Evolutionary conservation across 2,888 invertebrate genomes (phyloP).

Genomic region (Aphidoletes aphidimyza): DNA sequence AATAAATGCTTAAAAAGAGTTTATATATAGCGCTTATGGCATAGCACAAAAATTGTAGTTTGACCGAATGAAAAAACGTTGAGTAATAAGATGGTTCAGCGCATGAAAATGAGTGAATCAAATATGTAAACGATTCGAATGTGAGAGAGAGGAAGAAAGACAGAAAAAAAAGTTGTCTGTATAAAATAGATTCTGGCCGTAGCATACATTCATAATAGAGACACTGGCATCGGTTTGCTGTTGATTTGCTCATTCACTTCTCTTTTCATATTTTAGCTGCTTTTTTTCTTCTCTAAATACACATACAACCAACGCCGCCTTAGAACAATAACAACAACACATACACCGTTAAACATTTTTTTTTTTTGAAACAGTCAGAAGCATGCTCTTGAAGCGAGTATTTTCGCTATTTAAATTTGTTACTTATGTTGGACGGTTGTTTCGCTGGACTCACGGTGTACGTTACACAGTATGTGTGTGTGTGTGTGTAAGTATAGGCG

Average conservation of each 20-base stretch:
- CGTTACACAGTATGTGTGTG: background rate
- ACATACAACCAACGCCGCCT: background rate
- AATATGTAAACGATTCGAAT: too few relatives aligned
- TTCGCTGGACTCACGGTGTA: background rate
- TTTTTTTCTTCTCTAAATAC: constrained; percentile 10
- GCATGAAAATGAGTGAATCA: background rate
- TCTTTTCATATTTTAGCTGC: too few relatives aligned
- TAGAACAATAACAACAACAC: constrained; percentile 33
- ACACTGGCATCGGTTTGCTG: background rate
- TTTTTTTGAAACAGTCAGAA: background rate
- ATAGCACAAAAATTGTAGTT: background rate
- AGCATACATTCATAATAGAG: background rate
- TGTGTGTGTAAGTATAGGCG: constrained; percentile 18
- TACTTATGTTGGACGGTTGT: background rate
- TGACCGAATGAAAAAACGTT: background rate
- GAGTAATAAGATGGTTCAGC: background rate
- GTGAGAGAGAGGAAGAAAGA: too few relatives aligned
- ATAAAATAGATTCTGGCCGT: background rate
- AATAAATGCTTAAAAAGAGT: background rate
- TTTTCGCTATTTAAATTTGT: background rate
- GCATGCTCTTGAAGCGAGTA: too few relatives aligned
- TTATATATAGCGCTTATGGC: constrained; percentile 42
- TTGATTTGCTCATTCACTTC: background rate
- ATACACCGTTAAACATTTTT: background rate
- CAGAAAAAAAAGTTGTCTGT: background rate